Evolutionary conservation across 1,140 invertebrate species (phyloP).

Genomic region (Hermetia illucens): DNA sequence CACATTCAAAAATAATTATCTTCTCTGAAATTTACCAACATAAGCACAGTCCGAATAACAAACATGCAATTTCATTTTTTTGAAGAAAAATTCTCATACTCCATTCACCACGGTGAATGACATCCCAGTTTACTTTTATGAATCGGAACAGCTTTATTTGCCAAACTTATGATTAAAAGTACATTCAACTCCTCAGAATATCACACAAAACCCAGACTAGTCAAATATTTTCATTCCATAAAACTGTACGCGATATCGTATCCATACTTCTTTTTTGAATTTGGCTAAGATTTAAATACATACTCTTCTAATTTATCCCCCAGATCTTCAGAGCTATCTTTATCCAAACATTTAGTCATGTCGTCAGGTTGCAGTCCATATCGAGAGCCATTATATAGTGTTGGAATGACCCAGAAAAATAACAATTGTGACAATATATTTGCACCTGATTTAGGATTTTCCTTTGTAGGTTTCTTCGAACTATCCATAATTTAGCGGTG

Average conservation of each 20-base stretch:
- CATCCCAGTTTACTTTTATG: constrained; percentile 3
- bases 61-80: neutral
- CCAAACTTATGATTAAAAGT: neutral
- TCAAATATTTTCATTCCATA: neutral
- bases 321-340: constrained; percentile 24
- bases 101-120: too few relatives aligned
- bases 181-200: neutral
- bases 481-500: constrained; percentile 27
- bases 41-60: neutral
- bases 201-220: neutral
- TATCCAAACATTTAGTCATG: constrained; percentile 22
- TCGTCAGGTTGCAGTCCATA: constrained; percentile 25
- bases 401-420: constrained; percentile 28
- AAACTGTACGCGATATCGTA: neutral
- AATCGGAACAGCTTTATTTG: neutral
- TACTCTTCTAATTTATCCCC: constrained; percentile 30
- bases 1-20: constrained; percentile 2
- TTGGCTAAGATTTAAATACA: constrained; percentile 6
- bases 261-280: neutral
- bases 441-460: constrained; percentile 24
- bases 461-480: constrained; percentile 20
- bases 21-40: constrained; percentile 2
- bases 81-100: neutral
- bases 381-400: constrained; percentile 21
- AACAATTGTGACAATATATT: constrained; percentile 27